These are phyloP conservation scores for Austrolebias charrua DNA, from an alignment of 2,797 vertebrate genomes.

Conservation along the genomic window DNA sequence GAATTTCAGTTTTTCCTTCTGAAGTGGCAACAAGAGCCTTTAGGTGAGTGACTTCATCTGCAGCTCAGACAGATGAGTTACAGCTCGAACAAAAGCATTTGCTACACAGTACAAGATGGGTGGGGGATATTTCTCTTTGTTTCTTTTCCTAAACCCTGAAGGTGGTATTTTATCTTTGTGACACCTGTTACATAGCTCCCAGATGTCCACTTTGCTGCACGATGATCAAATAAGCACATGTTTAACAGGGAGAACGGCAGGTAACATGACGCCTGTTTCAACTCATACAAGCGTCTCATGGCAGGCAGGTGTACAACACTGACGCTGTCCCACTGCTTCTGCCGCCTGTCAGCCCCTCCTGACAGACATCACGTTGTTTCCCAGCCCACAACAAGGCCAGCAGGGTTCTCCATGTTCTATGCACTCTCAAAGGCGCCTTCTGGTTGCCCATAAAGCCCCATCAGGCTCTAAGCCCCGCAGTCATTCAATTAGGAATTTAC, in stretches of 20 bases:
- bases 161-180: conserved; percentile 16
- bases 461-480: conserved; percentile 57
- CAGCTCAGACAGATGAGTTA: conserved; percentile 29
- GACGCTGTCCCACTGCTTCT: conserved; percentile 16
- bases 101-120: conserved; percentile 7
- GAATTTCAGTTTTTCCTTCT: conserved; percentile 16
- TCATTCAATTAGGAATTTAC: conserved; percentile 74
- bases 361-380: conserved; percentile 49
- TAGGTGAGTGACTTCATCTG: conserved; percentile 49
- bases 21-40: conserved; percentile 24
- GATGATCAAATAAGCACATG: conserved; percentile 22
- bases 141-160: not conserved
- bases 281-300: conserved; percentile 19
- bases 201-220: conserved; percentile 23
- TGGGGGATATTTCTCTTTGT: not conserved
- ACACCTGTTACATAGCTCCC: conserved; percentile 12
- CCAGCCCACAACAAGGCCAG: conserved; percentile 57
- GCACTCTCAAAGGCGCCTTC: conserved; percentile 54
- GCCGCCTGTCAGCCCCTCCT: conserved; percentile 40
- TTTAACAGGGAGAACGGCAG: conserved; percentile 42
- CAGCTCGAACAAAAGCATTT: conserved; percentile 40
- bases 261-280: conserved; percentile 44
- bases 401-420: conserved; percentile 49
- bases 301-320: conserved; percentile 52
- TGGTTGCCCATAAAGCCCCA: conserved; percentile 60